Percentiles rank a stretch among this genome's conserved stretches.
Evolutionary conservation across 2,113 vertebrate species (phyloP).

Genomic region (Acrocephalus kingi): DNA sequence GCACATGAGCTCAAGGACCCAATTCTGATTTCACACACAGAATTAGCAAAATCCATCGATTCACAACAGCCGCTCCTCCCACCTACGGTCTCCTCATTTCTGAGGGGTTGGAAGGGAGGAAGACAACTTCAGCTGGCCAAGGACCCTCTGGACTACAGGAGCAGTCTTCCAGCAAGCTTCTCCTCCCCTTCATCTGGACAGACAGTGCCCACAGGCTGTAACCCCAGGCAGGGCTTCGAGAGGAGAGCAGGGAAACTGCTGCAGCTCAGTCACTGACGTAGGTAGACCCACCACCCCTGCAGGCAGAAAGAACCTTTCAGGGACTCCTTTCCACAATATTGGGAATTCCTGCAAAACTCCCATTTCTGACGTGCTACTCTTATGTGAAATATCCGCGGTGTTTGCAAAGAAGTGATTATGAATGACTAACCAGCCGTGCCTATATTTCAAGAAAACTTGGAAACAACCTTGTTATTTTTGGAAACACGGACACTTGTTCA

Average conservation of each 20-base stretch:
- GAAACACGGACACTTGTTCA: slow-evolving; percentile 58
- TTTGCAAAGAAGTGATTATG: slow-evolving; percentile 74
- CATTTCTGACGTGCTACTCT: slow-evolving; percentile 58
- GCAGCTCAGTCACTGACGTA: slow-evolving; percentile 61
- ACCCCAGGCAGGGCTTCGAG: neutral
- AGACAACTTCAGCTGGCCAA: neutral
- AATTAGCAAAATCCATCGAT: neutral
- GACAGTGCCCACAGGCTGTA: neutral
- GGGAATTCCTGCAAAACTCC: slow-evolving; percentile 68
- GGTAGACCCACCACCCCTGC: slow-evolving; percentile 29
- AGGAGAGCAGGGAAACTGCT: slow-evolving; percentile 18
- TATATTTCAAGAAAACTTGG: slow-evolving; percentile 76
- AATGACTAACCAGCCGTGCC: slow-evolving; percentile 73
- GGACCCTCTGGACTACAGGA: neutral
- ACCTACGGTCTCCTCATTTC: neutral
- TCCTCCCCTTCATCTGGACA: slow-evolving; percentile 9
- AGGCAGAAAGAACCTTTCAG: slow-evolving; percentile 28
- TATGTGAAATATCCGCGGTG: slow-evolving; percentile 49
- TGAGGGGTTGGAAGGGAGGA: neutral
- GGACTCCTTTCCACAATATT: slow-evolving; percentile 46
- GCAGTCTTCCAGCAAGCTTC: neutral
- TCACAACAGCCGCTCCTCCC: neutral
- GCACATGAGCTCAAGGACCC: neutral
- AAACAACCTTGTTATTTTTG: slow-evolving; percentile 74
- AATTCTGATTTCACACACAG: neutral